phyloP scores from a whole-genome alignment of 2,888 invertebrate genomes.

The Zaprionus obscuricornis region DNA sequence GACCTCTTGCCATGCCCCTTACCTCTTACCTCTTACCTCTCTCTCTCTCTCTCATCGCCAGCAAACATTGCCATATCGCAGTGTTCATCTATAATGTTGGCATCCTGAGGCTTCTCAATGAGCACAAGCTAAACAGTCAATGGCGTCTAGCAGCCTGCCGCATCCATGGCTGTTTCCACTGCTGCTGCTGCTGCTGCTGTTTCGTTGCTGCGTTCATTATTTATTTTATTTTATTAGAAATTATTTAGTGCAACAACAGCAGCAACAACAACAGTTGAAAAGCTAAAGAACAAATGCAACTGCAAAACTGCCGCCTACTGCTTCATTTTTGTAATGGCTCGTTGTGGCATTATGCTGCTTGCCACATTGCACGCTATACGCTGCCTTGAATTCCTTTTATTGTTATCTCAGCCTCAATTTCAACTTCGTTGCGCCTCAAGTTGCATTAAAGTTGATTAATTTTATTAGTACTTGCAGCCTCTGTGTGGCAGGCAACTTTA shows the following conservation, averaged over 20 bases:
- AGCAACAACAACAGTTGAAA: constrained; percentile 7
- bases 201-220: constrained; percentile 67
- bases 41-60: too few relatives aligned
- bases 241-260: constrained; percentile 64
- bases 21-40: too few relatives aligned
- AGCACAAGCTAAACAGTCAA: too few relatives aligned
- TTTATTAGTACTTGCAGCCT: constrained; percentile 57
- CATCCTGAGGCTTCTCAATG: too few relatives aligned
- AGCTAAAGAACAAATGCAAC: constrained; percentile 4
- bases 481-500: constrained; percentile 16
- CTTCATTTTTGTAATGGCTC: constrained; percentile 31
- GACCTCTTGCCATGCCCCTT: too few relatives aligned
- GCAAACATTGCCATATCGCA: too few relatives aligned
- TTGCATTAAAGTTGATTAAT: constrained; percentile 77
- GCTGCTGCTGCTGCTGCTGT: neutral
- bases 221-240: constrained; percentile 79
- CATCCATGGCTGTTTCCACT: constrained; percentile 33
- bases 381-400: constrained; percentile 67
- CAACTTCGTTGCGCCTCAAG: constrained; percentile 53
- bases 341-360: constrained; percentile 8
- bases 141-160: constrained; percentile 23
- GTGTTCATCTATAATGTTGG: too few relatives aligned
- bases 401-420: constrained; percentile 73
- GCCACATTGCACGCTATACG: constrained; percentile 36
- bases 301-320: constrained; percentile 8